Evolutionary conservation across 2,113 vertebrate genomes (phyloP).

Genomic region (Orycteropus afer): DNA sequence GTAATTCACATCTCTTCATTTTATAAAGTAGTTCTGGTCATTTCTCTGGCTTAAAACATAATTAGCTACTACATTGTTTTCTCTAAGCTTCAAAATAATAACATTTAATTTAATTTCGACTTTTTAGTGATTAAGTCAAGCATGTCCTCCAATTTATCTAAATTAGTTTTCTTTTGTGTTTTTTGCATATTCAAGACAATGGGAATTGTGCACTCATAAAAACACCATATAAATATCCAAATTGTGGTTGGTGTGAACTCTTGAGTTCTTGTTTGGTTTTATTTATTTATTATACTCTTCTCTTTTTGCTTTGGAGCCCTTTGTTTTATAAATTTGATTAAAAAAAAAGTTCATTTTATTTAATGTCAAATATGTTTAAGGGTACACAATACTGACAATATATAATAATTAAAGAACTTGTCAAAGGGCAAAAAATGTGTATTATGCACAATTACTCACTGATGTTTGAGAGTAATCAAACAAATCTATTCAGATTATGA

Average conservation of each 20-base stretch:
- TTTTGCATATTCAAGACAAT: neutral
- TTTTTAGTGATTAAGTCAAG: neutral
- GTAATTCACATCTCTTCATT: neutral
- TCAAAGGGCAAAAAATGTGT: neutral
- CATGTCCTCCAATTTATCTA: neutral
- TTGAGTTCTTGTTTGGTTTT: neutral
- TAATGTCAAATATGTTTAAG: neutral
- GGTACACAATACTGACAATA: neutral
- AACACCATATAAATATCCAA: neutral
- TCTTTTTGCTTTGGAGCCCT: neutral
- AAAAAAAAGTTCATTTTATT: neutral
- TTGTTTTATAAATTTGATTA: neutral
- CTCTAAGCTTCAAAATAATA: slow-evolving; percentile 4
- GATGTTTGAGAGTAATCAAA: neutral
- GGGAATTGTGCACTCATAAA: neutral
- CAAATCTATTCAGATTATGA: neutral
- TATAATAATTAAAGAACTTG: neutral
- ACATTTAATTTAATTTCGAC: slow-evolving; percentile 14
- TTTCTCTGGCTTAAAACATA: neutral
- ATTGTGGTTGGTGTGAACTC: neutral
- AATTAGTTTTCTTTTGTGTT: slow-evolving; percentile 2
- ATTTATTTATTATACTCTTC: neutral
- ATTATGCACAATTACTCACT: neutral
- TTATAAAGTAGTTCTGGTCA: neutral
- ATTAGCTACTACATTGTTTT: neutral